Conservation (phyloP, 1,140 invertebrate genomes). For the Oryzaephilus surinamensis region DNA sequence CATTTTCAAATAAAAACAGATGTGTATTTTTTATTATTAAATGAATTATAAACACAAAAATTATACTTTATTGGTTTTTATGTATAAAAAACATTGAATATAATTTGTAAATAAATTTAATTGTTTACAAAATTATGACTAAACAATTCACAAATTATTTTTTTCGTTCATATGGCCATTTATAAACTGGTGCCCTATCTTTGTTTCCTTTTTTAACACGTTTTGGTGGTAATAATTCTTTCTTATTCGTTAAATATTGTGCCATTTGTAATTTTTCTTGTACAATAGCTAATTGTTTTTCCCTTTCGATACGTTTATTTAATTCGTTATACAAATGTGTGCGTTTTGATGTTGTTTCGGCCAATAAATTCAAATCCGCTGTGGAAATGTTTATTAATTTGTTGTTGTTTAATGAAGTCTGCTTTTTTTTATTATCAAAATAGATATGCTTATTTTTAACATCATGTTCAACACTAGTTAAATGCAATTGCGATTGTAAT, state of each 20-base stretch:
- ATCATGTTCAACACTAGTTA: constrained; percentile 61
- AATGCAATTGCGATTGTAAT: constrained; percentile 70
- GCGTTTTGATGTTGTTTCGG: constrained; percentile 49
- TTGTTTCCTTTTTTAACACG: constrained; percentile 56
- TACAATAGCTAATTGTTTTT: constrained; percentile 67
- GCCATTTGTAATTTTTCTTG: constrained; percentile 78
- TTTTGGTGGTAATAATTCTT: constrained; percentile 50
- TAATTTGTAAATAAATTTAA: too few relatives aligned
- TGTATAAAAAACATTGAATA: too few relatives aligned
- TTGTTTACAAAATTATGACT: too few relatives aligned
- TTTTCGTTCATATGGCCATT: constrained; percentile 81
- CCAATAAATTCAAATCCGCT: constrained; percentile 44
- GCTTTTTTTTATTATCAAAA: constrained; percentile 61
- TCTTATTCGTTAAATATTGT: constrained; percentile 56
- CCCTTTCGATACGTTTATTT: constrained; percentile 67
- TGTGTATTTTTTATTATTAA: too few relatives aligned
- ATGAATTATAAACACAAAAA: too few relatives aligned
- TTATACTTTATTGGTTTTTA: too few relatives aligned
- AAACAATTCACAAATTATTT: constrained; percentile 44
- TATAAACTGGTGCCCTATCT: constrained; percentile 65
- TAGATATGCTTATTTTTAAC: constrained; percentile 67
- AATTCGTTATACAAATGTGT: constrained; percentile 67
- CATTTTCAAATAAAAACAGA: too few relatives aligned
- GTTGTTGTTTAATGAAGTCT: constrained; percentile 8
- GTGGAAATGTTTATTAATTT: constrained; percentile 46